Evolutionary conservation across 92 coral and sea anemone genomes (phyloP).

Genomic region (Parazoanthus darwini): DNA sequence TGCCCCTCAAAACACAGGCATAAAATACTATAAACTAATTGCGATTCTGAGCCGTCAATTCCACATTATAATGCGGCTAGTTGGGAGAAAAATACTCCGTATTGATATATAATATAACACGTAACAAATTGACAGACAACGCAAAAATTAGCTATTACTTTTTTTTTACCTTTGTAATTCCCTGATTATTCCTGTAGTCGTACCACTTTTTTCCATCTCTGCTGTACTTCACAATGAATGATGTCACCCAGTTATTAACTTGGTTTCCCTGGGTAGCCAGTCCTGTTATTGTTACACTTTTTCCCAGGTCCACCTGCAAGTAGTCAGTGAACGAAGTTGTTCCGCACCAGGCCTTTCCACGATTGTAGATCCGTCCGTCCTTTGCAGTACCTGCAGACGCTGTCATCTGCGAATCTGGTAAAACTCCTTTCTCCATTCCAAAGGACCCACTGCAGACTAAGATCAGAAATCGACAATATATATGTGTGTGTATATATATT

Average conservation of each 20-base stretch:
- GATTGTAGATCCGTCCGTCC: background rate
- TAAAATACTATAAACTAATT: no score
- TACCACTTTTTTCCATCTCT: background rate
- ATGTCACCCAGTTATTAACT: background rate
- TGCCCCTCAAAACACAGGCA: no score
- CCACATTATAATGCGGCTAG: no score
- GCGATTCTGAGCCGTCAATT: no score
- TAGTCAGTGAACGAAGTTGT: background rate
- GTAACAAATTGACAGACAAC: no score
- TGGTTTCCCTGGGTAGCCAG: conserved; percentile 14
- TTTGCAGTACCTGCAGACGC: background rate
- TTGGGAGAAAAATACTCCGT: no score
- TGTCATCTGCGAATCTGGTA: background rate
- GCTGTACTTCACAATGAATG: background rate
- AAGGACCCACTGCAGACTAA: background rate
- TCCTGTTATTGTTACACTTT: background rate
- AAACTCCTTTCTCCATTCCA: background rate
- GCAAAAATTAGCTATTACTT: no score
- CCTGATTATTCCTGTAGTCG: background rate
- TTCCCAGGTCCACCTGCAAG: background rate
- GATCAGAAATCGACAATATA: background rate
- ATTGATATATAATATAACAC: no score
- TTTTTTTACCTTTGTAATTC: background rate
- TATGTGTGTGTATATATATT: no score
- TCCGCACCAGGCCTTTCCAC: background rate